A percentile compares a stretch with the other conserved stretches of the same genome.
Evolutionary conservation across 1,140 invertebrate genomes (phyloP).

Genomic region (Pseudomyrmex flavicornis): DNA sequence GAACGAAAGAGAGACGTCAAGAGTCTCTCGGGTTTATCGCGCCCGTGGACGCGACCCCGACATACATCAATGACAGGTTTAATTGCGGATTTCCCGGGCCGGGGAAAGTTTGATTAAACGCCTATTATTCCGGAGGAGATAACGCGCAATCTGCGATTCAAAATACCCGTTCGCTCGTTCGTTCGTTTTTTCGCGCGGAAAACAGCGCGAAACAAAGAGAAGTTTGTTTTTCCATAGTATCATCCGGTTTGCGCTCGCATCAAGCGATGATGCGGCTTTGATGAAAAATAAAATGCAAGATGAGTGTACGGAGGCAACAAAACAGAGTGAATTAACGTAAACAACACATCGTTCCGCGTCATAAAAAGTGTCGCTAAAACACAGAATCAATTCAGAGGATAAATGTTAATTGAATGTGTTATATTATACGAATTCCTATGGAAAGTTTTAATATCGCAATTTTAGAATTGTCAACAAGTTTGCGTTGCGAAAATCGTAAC

Average conservation of each 20-base stretch:
- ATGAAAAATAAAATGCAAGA: slow-evolving; percentile 26
- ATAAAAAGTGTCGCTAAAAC: no score
- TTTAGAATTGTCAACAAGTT: no score
- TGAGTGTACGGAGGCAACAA: neutral
- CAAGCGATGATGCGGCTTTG: neutral
- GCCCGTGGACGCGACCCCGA: slow-evolving; percentile 39
- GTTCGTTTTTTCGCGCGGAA: neutral
- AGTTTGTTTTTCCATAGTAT: slow-evolving; percentile 21
- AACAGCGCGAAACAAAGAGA: slow-evolving; percentile 33
- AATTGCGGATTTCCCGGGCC: slow-evolving; percentile 48
- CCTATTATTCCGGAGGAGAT: slow-evolving; percentile 48
- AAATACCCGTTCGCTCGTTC: slow-evolving; percentile 3
- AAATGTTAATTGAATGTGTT: no score
- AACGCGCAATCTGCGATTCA: slow-evolving; percentile 47
- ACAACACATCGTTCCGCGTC: no score
- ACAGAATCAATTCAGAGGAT: no score
- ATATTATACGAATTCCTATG: no score
- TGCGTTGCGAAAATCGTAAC: neutral
- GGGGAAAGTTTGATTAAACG: slow-evolving; percentile 53
- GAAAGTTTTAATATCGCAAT: no score
- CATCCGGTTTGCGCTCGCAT: neutral
- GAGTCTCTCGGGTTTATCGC: slow-evolving; percentile 51
- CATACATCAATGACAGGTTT: slow-evolving; percentile 54
- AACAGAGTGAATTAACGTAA: no score
- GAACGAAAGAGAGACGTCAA: slow-evolving; percentile 29